Evolutionary conservation across 2,797 vertebrate genomes (phyloP).

Genomic region (Peromyscus nudipes): DNA sequence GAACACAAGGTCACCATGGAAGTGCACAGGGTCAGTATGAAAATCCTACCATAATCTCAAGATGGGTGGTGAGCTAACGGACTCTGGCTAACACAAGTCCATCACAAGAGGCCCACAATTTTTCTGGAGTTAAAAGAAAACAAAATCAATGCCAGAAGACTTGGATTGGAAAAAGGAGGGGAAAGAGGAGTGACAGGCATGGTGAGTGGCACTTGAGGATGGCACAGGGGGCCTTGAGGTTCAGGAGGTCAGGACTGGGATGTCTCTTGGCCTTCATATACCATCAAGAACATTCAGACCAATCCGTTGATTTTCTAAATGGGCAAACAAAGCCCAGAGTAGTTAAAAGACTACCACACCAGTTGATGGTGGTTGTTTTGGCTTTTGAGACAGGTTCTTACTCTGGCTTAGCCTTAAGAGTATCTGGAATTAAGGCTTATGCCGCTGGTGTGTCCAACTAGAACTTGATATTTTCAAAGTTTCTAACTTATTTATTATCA

Average conservation of each 20-base stretch:
- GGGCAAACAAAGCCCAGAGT: background rate
- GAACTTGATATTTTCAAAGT: background rate
- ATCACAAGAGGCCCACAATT: background rate
- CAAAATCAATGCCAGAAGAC: background rate
- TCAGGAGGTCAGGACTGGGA: background rate
- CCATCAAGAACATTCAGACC: background rate
- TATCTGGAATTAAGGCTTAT: background rate
- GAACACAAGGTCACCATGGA: background rate
- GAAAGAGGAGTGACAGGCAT: background rate
- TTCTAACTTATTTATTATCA: background rate
- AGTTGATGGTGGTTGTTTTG: background rate
- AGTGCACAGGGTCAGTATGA: background rate
- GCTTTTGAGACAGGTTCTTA: background rate
- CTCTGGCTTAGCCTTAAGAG: background rate
- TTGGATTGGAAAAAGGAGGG: background rate
- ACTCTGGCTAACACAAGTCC: conserved; percentile 57
- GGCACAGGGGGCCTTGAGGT: background rate
- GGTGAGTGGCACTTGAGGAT: background rate
- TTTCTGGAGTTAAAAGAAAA: background rate
- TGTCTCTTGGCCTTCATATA: background rate
- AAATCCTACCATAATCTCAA: conserved; percentile 71
- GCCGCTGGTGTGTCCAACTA: too few relatives aligned
- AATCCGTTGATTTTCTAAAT: background rate
- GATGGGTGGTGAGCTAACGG: conserved; percentile 20
- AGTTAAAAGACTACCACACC: background rate